These are phyloP conservation scores for Ceriagrion tenellum DNA, from an alignment of 2,888 invertebrate genomes.

Conservation along the genomic window DNA sequence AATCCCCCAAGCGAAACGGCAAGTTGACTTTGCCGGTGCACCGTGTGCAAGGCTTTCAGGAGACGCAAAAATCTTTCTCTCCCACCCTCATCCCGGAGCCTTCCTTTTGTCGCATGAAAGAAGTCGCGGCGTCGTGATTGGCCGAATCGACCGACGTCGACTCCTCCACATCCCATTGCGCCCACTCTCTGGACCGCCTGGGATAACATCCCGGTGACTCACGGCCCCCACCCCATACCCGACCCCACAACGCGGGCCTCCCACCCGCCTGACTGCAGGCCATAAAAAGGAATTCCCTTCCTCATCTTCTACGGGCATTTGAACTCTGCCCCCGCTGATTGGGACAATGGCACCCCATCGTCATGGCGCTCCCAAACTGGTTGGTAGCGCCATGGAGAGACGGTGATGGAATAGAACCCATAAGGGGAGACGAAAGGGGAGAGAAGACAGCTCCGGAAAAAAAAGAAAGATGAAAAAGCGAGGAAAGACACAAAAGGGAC, in stretches of 20 bases:
- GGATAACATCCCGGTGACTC: too few species aligned
- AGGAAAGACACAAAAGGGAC: neutral
- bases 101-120: too few species aligned
- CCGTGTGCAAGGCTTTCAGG: too few species aligned
- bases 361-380: neutral
- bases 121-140: neutral
- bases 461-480: neutral
- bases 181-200: neutral
- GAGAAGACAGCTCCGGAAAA: neutral
- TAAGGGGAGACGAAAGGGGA: neutral
- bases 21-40: too few species aligned
- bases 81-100: too few species aligned
- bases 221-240: too few species aligned
- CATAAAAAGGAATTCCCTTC: neutral
- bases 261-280: neutral
- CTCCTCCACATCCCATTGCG: neutral
- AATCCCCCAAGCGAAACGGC: too few species aligned
- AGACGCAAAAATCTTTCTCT: too few species aligned
- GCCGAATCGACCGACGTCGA: neutral
- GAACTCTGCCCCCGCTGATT: neutral
- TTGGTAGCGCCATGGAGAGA: neutral
- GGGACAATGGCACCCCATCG: neutral
- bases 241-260: neutral
- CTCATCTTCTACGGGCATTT: neutral
- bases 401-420: neutral